Evolutionary conservation across 2,113 vertebrate genomes (phyloP).

Genomic region (Lophotis ruficrista): DNA sequence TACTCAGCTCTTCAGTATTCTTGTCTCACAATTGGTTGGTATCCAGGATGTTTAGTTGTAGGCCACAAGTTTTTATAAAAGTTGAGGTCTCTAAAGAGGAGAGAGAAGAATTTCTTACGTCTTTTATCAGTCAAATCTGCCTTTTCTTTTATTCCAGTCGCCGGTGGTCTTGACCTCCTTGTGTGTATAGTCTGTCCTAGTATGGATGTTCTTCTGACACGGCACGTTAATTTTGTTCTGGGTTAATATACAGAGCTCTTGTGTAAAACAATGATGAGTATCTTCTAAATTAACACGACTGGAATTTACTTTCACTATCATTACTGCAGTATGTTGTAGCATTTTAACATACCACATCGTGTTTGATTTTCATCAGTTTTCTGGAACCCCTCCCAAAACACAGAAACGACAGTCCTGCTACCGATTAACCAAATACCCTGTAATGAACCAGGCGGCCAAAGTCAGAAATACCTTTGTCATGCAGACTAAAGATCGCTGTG

Average conservation of each 20-base stretch:
- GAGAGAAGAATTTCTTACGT: background rate
- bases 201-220: background rate
- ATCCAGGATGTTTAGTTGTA: background rate
- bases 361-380: background rate
- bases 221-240: background rate
- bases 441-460: background rate
- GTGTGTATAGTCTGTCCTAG: background rate
- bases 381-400: background rate
- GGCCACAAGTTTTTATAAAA: background rate
- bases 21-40: background rate
- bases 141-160: background rate
- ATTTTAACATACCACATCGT: fast-evolving
- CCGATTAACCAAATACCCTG: background rate
- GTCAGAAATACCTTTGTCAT: background rate
- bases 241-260: background rate
- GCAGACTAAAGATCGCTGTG: background rate
- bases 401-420: background rate
- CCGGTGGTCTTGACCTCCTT: background rate
- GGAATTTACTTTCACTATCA: background rate
- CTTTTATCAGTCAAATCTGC: background rate
- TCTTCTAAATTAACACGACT: background rate
- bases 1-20: background rate
- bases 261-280: background rate
- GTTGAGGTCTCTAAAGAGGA: background rate
- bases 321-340: fast-evolving